These are phyloP conservation scores for Rhagologus leucostigma DNA, from an alignment of 2,113 vertebrate genomes.

Conservation along the genomic window DNA sequence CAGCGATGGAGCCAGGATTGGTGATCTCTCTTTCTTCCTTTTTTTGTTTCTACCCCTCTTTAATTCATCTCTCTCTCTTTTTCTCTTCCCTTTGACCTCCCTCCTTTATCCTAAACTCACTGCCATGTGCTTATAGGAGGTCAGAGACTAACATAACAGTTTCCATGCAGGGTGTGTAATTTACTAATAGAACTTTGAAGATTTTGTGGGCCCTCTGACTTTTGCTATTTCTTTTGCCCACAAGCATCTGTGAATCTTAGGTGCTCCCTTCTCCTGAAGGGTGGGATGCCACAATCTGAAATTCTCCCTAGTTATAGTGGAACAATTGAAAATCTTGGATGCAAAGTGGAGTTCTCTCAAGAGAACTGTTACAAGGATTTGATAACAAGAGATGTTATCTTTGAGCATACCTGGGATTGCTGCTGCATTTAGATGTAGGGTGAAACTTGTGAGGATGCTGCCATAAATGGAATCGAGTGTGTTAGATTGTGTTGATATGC, in stretches of 20 bases:
- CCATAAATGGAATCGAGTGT: background rate
- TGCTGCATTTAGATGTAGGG: background rate
- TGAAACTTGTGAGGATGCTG: background rate
- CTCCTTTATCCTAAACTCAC: background rate
- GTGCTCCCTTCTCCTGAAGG: background rate
- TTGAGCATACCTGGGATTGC: background rate
- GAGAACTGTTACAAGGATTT: background rate
- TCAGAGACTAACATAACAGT: background rate
- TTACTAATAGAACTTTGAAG: background rate
- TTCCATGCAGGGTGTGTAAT: background rate
- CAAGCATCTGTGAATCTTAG: fast-evolving
- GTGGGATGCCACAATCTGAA: background rate
- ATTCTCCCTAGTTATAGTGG: background rate
- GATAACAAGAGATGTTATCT: background rate
- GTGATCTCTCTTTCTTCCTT: background rate
- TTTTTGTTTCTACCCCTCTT: background rate
- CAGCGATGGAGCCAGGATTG: background rate
- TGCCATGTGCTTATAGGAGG: background rate
- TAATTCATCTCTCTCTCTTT: background rate
- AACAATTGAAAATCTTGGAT: background rate
- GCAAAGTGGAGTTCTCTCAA: background rate
- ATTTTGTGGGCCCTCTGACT: background rate
- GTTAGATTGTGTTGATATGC: background rate
- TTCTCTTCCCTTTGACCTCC: background rate
- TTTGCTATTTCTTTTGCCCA: background rate